phyloP scores from a whole-genome alignment of 2,113 vertebrate genomes.

The Ibidorhyncha struthersii region DNA sequence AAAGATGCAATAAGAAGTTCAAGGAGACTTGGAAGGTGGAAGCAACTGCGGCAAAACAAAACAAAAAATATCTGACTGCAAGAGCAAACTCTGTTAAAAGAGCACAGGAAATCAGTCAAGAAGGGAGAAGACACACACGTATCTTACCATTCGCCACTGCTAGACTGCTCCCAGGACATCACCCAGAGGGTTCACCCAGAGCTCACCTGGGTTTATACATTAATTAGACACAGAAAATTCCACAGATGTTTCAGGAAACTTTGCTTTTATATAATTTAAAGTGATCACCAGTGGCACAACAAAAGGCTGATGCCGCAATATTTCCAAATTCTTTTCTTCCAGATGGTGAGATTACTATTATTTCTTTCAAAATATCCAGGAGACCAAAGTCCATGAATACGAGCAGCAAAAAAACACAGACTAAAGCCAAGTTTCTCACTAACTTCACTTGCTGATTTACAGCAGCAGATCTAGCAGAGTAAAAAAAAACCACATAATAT shows the following conservation, averaged over 20 bases:
- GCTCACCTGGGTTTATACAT: not conserved
- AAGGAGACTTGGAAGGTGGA: not conserved
- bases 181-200: not conserved
- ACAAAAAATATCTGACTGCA: not conserved
- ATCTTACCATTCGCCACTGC: not conserved
- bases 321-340: not conserved
- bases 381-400: not conserved
- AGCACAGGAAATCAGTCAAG: not conserved
- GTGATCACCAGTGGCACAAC: not conserved
- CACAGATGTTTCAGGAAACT: not conserved
- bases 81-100: not conserved
- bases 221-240: not conserved
- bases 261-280: not conserved
- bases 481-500: not conserved
- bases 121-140: rapidly evolving
- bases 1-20: not conserved
- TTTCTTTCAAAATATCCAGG: not conserved
- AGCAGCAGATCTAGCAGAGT: not conserved
- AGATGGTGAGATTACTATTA: not conserved
- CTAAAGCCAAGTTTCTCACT: not conserved
- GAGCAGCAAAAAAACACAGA: not conserved
- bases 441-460: not conserved
- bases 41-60: not conserved
- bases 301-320: not conserved
- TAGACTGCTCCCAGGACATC: not conserved